Conservation (phyloP, 2,797 vertebrate genomes). For the Naso thynnoides region DNA sequence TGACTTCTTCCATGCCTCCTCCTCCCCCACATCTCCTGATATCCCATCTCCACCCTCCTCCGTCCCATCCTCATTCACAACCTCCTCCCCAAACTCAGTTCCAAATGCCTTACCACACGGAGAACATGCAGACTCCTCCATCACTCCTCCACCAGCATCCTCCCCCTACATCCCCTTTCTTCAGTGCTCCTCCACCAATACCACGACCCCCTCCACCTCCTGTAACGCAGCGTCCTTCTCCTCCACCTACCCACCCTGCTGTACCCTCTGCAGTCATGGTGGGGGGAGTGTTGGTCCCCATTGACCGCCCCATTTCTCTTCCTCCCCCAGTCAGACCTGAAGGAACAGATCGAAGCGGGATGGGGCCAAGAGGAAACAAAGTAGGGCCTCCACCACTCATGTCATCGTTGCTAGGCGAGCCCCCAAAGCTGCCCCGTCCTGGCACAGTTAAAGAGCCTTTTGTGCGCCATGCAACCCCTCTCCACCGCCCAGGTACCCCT, state of each 20-base stretch:
- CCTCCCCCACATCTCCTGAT: conserved; percentile 76
- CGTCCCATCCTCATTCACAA: conserved; percentile 69
- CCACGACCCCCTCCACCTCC: conserved; percentile 78
- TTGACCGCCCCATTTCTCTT: conserved; percentile 77
- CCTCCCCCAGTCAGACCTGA: conserved; percentile 71
- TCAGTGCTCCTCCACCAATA: conserved; percentile 66
- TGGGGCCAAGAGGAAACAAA: conserved; percentile 68
- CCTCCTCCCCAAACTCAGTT: conserved; percentile 75
- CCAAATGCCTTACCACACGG: conserved; percentile 80
- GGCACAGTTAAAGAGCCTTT: conserved; percentile 91
- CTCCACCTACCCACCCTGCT: conserved; percentile 61
- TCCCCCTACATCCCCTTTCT: conserved; percentile 74
- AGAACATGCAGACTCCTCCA: conserved; percentile 80
- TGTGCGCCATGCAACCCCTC: conserved; percentile 79
- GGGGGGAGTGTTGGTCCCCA: conserved; percentile 82
- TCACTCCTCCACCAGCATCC: conserved; percentile 71
- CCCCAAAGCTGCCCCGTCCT: conserved; percentile 82
- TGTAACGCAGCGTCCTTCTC: conserved; percentile 62
- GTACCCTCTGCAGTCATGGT: conserved; percentile 84
- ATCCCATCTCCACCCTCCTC: conserved; percentile 74
- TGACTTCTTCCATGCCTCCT: conserved; percentile 72
- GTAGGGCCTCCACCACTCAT: conserved; percentile 70
- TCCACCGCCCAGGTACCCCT: conserved; percentile 83
- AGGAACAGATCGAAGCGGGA: conserved; percentile 58
- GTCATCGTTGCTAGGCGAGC: conserved; percentile 83